Conservation (phyloP, 30 jellyfish, hydroid and myxozoan species). For the Aurelia sp. region DNA sequence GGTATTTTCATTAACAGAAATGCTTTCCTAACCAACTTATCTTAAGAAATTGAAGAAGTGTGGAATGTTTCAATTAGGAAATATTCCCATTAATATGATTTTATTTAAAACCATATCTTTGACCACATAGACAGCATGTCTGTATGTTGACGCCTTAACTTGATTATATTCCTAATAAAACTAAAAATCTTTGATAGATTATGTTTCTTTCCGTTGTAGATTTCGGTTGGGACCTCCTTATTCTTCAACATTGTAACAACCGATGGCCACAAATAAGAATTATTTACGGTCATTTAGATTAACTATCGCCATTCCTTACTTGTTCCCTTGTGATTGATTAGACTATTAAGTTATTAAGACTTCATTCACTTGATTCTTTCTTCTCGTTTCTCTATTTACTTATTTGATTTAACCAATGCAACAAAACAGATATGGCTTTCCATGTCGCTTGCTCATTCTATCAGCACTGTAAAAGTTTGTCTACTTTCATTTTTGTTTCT, state of each 20-base stretch:
- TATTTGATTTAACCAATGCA: no score
- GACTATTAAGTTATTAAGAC: constrained; percentile 36
- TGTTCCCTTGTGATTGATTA: constrained; percentile 39
- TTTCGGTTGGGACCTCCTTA: constrained; percentile 57
- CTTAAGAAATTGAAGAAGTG: constrained; percentile 56
- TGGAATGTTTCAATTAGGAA: constrained; percentile 76
- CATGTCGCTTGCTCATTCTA: no score
- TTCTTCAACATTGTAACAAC: constrained; percentile 23
- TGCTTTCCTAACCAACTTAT: constrained; percentile 40
- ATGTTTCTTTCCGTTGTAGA: constrained; percentile 62
- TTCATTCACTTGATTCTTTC: background rate
- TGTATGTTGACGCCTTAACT: constrained; percentile 58
- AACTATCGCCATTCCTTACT: constrained; percentile 27
- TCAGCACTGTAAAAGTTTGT: no score
- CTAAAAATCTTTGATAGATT: constrained; percentile 60
- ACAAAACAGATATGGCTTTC: no score
- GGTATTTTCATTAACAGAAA: constrained; percentile 5
- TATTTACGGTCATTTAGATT: constrained; percentile 69
- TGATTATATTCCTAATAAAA: constrained; percentile 36
- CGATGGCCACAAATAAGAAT: constrained; percentile 50
- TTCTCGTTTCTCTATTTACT: no score
- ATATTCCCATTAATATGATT: constrained; percentile 36
- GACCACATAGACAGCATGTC: constrained; percentile 80
- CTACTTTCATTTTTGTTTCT: no score
- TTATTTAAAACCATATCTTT: constrained; percentile 57